Evolutionary conservation across 2,797 vertebrate species (phyloP).

Genomic region (Catharus ustulatus): DNA sequence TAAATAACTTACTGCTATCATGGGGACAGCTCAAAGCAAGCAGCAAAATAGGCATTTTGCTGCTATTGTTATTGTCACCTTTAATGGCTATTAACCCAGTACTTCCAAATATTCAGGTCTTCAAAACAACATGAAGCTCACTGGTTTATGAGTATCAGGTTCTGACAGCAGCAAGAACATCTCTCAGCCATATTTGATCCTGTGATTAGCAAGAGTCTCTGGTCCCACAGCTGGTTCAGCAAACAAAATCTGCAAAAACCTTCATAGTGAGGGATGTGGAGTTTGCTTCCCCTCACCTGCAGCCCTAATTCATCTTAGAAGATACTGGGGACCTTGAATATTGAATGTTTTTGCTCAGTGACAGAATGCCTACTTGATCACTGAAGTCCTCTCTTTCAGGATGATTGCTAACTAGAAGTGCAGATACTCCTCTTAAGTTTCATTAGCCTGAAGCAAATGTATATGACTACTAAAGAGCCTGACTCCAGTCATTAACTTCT

Average conservation of each 20-base stretch:
- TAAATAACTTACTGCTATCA: not conserved
- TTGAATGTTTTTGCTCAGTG: not conserved
- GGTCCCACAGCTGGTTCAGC: not conserved
- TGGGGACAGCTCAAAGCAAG: not conserved
- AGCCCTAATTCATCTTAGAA: not conserved
- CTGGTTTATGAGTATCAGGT: not conserved
- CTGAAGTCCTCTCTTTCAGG: not conserved
- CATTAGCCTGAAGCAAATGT: not conserved
- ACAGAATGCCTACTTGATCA: not conserved
- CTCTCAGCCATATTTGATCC: not conserved
- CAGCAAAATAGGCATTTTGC: not conserved
- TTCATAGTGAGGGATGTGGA: rapidly evolving
- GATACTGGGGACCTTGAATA: not conserved
- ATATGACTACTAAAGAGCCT: not conserved
- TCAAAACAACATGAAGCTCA: not conserved
- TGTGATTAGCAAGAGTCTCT: not conserved
- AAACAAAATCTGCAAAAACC: not conserved
- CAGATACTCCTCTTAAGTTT: not conserved
- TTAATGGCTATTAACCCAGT: not conserved
- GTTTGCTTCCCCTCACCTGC: not conserved
- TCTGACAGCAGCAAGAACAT: not conserved
- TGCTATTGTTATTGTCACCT: not conserved
- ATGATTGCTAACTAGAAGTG: not conserved
- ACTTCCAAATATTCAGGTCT: not conserved
- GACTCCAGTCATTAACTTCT: not conserved